A percentile compares a stretch with the other conserved stretches of the same genome.
Conservation (phyloP, 1,140 invertebrate genomes). For the Theocolax elegans region DNA sequence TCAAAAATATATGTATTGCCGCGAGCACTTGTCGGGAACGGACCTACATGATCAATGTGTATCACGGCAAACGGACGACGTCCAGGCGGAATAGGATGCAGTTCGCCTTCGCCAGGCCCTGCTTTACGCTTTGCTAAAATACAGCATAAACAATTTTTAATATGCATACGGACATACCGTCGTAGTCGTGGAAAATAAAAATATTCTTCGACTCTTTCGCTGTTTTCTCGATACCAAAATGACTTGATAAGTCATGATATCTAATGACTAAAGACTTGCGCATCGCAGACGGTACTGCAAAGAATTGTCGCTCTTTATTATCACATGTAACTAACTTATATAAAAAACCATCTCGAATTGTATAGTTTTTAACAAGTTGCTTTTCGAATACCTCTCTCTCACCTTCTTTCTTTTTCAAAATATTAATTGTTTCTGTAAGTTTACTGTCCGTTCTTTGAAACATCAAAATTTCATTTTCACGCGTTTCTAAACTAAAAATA, state of each 20-base stretch:
- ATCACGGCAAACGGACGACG: constrained; percentile 33
- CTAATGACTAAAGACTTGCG: constrained; percentile 32
- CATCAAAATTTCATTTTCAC: too few relatives aligned
- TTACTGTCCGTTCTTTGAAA: too few relatives aligned
- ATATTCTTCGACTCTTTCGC: constrained; percentile 9
- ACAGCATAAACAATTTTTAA: not conserved
- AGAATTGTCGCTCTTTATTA: not conserved
- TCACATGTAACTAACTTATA: not conserved
- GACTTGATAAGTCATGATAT: too few relatives aligned
- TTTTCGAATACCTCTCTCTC: not conserved
- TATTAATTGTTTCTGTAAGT: too few relatives aligned
- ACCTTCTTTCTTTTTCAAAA: not conserved
- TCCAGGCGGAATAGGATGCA: constrained; percentile 41
- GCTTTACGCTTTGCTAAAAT: constrained; percentile 14
- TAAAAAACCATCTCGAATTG: constrained; percentile 18
- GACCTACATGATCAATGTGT: constrained; percentile 42
- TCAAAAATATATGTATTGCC: constrained; percentile 36
- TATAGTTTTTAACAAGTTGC: constrained; percentile 16
- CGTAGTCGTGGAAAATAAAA: constrained; percentile 39
- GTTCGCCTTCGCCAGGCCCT: too few relatives aligned
- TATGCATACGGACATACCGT: constrained; percentile 13
- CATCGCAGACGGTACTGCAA: too few relatives aligned
- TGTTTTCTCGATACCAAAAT: too few relatives aligned
- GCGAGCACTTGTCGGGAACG: constrained; percentile 5
- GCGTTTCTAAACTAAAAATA: too few relatives aligned